Evolutionary conservation across 2,888 invertebrate genomes (phyloP).

Genomic region (Drosophila ustulata): DNA sequence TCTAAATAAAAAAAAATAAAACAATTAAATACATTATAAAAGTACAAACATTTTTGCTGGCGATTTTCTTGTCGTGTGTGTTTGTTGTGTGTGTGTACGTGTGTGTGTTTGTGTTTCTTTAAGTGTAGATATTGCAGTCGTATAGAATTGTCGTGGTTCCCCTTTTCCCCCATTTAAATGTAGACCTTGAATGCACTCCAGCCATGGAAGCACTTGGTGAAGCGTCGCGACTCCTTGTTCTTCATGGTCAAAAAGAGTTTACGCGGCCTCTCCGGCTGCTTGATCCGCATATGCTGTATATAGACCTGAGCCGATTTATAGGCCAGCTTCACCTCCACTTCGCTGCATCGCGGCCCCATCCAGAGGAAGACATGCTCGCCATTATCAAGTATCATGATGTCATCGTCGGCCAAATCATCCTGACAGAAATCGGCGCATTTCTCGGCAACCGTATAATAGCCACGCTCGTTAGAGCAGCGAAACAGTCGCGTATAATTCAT

Average conservation of each 20-base stretch:
- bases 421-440: conserved; percentile 91
- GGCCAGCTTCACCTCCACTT: conserved; percentile 99
- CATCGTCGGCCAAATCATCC: conserved; percentile 99
- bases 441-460: conserved; percentile 99
- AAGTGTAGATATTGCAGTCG: conserved; percentile 51
- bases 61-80: conserved; percentile 31
- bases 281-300: conserved; percentile 97
- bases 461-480: conserved; percentile 99
- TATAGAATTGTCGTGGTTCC: conserved; percentile 50
- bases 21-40: conserved; percentile 76
- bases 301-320: conserved; percentile 99
- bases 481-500: conserved; percentile 97
- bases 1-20: conserved; percentile 71
- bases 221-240: conserved; percentile 97
- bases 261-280: conserved; percentile 95
- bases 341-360: conserved; percentile 98
- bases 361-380: conserved; percentile 99
- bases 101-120: conserved; percentile 25
- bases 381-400: conserved; percentile 99
- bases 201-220: conserved; percentile 99
- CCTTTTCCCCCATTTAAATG: conserved; percentile 51
- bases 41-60: conserved; percentile 69
- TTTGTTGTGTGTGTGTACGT: conserved; percentile 13
- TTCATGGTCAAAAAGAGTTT: conserved; percentile 98
- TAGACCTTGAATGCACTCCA: conserved; percentile 94